Conservation (phyloP, 2,797 vertebrate species). For the Vultur gryphus region DNA sequence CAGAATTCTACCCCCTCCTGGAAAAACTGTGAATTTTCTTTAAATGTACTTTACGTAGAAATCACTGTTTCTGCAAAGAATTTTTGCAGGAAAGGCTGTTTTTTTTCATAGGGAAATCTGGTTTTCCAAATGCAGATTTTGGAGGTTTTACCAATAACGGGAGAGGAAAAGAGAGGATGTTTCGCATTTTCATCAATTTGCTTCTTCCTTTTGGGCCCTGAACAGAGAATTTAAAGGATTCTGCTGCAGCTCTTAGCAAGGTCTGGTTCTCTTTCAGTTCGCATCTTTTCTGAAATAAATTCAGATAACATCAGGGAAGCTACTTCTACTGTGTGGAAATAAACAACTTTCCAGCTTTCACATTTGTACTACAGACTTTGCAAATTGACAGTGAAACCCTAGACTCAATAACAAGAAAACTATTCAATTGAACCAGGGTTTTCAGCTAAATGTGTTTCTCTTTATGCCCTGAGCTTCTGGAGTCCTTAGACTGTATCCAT, state of each 20-base stretch:
- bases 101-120: background rate
- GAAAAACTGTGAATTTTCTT: constrained; percentile 39
- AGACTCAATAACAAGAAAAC: background rate
- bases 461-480: background rate
- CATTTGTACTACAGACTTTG: background rate
- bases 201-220: background rate
- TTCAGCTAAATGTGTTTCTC: background rate
- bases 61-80: background rate
- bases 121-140: background rate
- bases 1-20: constrained; percentile 58
- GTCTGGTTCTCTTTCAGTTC: background rate
- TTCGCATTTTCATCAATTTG: background rate
- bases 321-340: background rate
- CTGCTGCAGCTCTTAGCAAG: background rate
- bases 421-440: background rate
- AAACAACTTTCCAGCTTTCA: background rate
- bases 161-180: background rate
- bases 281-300: background rate
- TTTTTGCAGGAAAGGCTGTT: background rate
- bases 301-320: background rate
- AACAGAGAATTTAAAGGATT: background rate
- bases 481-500: background rate
- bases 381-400: background rate
- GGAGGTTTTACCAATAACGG: background rate
- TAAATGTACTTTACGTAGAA: background rate